phyloP scores from a whole-genome alignment of 2,888 invertebrate species.

The Scaptomyza tumidula region DNA sequence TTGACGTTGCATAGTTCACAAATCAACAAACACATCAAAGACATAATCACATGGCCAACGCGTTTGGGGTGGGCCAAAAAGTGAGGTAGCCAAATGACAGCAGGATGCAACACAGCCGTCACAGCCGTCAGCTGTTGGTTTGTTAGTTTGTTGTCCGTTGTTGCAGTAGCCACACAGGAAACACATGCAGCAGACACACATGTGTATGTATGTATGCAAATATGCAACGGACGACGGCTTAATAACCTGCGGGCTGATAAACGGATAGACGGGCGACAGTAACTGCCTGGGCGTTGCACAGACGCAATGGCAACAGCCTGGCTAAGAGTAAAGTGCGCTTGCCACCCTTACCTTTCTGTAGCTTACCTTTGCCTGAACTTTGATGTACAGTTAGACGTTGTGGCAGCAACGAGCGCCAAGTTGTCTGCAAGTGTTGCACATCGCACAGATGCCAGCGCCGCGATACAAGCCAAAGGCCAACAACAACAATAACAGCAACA shows the following conservation, averaged over 20 bases:
- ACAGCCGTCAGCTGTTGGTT: slow-evolving; percentile 26
- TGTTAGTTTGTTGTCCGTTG: slow-evolving; percentile 30
- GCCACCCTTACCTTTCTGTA: neutral
- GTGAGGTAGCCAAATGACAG: slow-evolving; percentile 73
- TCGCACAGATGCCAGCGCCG: slow-evolving; percentile 78
- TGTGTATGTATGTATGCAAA: slow-evolving; percentile 27
- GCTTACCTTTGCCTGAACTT: slow-evolving; percentile 23
- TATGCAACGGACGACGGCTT: slow-evolving; percentile 64
- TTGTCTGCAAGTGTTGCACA: slow-evolving; percentile 80
- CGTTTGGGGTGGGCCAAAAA: slow-evolving; percentile 39
- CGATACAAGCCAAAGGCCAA: slow-evolving; percentile 80
- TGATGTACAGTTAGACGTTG: slow-evolving; percentile 48
- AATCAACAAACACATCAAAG: slow-evolving; percentile 56
- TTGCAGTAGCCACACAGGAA: slow-evolving; percentile 33
- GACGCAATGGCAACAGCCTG: slow-evolving; percentile 54
- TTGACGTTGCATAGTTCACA: slow-evolving; percentile 33
- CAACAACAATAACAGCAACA: slow-evolving; percentile 38
- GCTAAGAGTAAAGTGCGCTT: slow-evolving; percentile 67
- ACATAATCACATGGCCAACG: slow-evolving; percentile 59
- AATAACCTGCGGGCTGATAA: slow-evolving; percentile 80
- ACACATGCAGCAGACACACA: slow-evolving; percentile 17
- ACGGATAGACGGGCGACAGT: slow-evolving; percentile 50
- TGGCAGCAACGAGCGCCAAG: slow-evolving; percentile 66
- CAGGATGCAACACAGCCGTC: slow-evolving; percentile 70
- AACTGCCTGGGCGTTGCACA: slow-evolving; percentile 56